phyloP scores from a whole-genome alignment of 2,113 vertebrate species.

The Calonectris borealis region DNA sequence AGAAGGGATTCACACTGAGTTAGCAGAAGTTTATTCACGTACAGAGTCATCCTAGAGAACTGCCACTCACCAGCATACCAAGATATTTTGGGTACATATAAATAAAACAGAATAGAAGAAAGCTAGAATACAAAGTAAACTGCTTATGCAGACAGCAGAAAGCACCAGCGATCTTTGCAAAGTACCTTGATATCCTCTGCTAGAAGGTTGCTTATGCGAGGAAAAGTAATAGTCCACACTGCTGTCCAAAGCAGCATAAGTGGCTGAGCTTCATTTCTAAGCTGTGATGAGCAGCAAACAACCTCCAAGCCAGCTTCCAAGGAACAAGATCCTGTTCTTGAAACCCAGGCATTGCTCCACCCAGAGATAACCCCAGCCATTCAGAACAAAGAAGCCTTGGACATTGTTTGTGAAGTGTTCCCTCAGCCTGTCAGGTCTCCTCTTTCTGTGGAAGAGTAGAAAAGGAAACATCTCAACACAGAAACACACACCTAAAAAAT shows the following conservation, averaged over 20 bases:
- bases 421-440: not conserved
- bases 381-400: rapidly evolving
- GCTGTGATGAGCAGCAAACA: not conserved
- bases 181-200: not conserved
- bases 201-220: not conserved
- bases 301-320: not conserved
- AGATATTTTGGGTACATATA: not conserved
- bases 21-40: not conserved
- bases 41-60: not conserved
- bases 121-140: not conserved
- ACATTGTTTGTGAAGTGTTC: not conserved
- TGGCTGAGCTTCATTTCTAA: not conserved
- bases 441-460: not conserved
- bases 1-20: not conserved
- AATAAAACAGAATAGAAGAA: not conserved
- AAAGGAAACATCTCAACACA: not conserved
- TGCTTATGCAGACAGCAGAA: not conserved
- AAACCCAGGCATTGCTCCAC: not conserved
- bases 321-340: not conserved
- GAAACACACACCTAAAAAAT: not conserved
- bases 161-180: not conserved
- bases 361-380: not conserved
- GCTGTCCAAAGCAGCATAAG: not conserved
- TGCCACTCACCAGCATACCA: not conserved
- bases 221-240: not conserved